These are phyloP conservation scores for Coecobrya sp. DNA, from an alignment of 2,888 invertebrate genomes.

Conservation along the genomic window DNA sequence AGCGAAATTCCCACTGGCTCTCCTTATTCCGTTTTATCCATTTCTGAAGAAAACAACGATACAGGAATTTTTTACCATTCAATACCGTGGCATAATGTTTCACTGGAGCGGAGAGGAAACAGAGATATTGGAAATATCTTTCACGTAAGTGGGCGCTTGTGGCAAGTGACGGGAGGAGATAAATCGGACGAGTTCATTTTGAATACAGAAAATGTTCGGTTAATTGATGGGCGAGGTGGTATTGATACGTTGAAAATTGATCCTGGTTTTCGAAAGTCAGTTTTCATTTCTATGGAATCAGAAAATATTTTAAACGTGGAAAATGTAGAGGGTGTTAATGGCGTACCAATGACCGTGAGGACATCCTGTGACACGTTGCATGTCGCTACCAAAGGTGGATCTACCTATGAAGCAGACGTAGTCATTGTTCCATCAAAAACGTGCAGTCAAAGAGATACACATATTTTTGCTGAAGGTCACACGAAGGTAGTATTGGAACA, in stretches of 20 bases:
- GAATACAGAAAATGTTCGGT: neutral
- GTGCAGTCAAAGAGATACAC: too few species aligned
- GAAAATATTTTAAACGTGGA: neutral
- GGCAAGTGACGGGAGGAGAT: neutral
- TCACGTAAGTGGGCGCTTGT: neutral
- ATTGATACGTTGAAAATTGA: neutral
- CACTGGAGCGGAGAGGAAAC: neutral
- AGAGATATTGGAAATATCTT: neutral
- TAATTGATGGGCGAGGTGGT: neutral
- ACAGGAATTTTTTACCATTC: neutral
- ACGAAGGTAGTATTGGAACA: too few species aligned
- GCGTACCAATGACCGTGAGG: too few species aligned
- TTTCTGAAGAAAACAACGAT: neutral
- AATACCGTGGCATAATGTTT: neutral
- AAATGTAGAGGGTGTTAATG: neutral
- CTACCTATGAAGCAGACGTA: too few species aligned
- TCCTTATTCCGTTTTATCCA: neutral
- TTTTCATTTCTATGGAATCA: neutral
- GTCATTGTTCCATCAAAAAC: too few species aligned
- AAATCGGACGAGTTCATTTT: conserved; percentile 1
- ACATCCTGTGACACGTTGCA: too few species aligned
- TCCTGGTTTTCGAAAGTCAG: neutral
- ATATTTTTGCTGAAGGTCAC: too few species aligned
- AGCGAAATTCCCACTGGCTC: neutral
- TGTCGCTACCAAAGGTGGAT: too few species aligned